Percentiles rank a stretch among this genome's conserved stretches.
Conservation (phyloP, 2,797 vertebrate species). For the Gymnoscopelus braueri region DNA sequence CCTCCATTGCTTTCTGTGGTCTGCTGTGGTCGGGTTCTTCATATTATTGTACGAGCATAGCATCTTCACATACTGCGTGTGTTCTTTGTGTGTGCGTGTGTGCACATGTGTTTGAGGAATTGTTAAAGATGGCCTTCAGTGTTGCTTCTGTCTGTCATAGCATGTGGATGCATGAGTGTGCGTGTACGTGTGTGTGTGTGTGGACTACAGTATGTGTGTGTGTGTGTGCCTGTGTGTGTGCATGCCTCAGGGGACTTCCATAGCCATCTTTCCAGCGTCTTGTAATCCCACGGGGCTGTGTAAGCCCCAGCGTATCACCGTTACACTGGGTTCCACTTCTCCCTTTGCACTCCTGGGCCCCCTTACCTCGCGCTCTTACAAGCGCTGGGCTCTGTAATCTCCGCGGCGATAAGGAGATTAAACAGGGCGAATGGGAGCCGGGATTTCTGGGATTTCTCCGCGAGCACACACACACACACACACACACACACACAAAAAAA, state of each 20-base stretch:
- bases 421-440: slow-evolving; percentile 69
- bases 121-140: no score
- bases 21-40: no score
- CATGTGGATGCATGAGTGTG: slow-evolving; percentile 10
- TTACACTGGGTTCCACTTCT: slow-evolving; percentile 32
- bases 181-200: neutral
- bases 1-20: no score
- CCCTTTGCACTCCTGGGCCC: slow-evolving; percentile 6
- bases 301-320: slow-evolving; percentile 28
- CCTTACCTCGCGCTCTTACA: slow-evolving; percentile 42
- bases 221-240: slow-evolving; percentile 9
- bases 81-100: no score
- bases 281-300: slow-evolving; percentile 30
- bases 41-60: no score
- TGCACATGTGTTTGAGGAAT: no score
- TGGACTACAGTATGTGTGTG: slow-evolving; percentile 3
- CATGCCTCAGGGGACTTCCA: slow-evolving; percentile 15
- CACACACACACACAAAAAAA: no score
- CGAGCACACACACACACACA: slow-evolving; percentile 46
- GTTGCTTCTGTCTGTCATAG: no score
- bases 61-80: no score
- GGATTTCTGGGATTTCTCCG: slow-evolving; percentile 71
- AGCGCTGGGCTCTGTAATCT: slow-evolving; percentile 70
- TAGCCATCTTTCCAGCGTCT: slow-evolving; percentile 12
- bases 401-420: slow-evolving; percentile 75